Evolutionary conservation across 2,888 invertebrate species (phyloP), one percentile per base, ranked within the genome.

Genomic region (Calephelis perditalis): DNA sequence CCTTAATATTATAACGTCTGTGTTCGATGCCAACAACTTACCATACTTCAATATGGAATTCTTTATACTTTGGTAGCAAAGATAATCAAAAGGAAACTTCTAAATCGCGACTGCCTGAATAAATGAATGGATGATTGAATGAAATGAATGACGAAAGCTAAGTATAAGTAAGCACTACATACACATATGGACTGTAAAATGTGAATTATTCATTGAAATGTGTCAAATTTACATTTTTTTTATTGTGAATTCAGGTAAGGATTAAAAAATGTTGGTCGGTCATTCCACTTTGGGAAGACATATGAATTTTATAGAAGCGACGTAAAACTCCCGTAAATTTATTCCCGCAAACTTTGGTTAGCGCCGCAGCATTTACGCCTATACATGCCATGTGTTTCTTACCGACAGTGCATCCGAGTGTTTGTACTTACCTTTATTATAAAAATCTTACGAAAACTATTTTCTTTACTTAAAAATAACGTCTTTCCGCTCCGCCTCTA

Each of bases 241-340:
- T 64, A 69, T 77, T 79, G 73, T 69, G 81, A 77, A 86, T 81
- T 79, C 84, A 78, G 84, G 82, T 80, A 77, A 74, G 71, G 79
- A 77, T 78, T 82, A 66, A 82, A 81, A 85, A 79, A 87, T 80
- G 78, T 81, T 82, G 81, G 84, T 70, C 82, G 88, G 86, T 80
- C 89, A 66, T 85, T 89, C 79, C 86, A 79, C 89, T 73, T 63
- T 56, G 57, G 57, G 54, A 49, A 49, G 49, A 26, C 15, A 49
- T 49, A 3, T 1, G 10, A 15, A 15, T 49, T 49, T 49, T 9
- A 26, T 26, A 49, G 49, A 49, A 15, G 49, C 26, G 49, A 26
- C 49, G 10, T 3, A 40, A 7, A 40, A 40, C 4, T 40, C 7
- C 40, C 5, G 40, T 40, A 40, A 40, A 40, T 8, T 40, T 40